Evolutionary conservation across 2,888 invertebrate genomes (phyloP), one percentile per base, ranked within the genome.

Genomic region (Drosophila macrospina): DNA sequence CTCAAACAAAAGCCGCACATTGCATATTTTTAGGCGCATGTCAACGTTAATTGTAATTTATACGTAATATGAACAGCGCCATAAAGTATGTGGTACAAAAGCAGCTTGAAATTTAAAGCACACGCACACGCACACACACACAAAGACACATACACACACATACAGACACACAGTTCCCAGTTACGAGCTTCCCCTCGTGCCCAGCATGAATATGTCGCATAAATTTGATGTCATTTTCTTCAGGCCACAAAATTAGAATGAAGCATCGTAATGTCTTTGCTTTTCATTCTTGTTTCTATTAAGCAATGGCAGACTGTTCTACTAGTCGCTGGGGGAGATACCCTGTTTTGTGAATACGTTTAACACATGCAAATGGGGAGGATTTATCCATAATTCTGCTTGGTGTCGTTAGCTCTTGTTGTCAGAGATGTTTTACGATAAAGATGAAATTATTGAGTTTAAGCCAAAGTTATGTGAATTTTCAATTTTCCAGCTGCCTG

Each of bases 11-110:
- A 62, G 86, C 55, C 73, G 65, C 74, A 55, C 60, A 63, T 56
- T 69, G 69, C 80, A 86, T 62, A 83, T 84, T 83, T 80, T 88
- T 74, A 69, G 89, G 89, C 88, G 72, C 85, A 89, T 72, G 84
- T 78, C 87, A 78, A 72, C 78, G 82, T 67, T 88, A 85, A 85
- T 89, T 85, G 89, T 85, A 87, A 85, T 85, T 85, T 85, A 85
- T 85, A 78, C 69, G 88, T 87, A 88, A 85, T 88, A 89, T 83
- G 88, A 88, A 83, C 86, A 69, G 65, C 68, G 69, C 69, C 89
- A 75, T 89, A 89, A 84, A 84, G 82, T 75, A 80, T 72, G 61
- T 54, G 63, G 54, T 65, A 84, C 78, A 78, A 70, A 72, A 66
- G 67, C 73, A 42, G 73, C 30, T 48, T 66, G 47, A 66, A 77